phyloP scores from a whole-genome alignment of 35 echinoderm and acorn worm genomes.

The Acanthaster planci region DNA sequence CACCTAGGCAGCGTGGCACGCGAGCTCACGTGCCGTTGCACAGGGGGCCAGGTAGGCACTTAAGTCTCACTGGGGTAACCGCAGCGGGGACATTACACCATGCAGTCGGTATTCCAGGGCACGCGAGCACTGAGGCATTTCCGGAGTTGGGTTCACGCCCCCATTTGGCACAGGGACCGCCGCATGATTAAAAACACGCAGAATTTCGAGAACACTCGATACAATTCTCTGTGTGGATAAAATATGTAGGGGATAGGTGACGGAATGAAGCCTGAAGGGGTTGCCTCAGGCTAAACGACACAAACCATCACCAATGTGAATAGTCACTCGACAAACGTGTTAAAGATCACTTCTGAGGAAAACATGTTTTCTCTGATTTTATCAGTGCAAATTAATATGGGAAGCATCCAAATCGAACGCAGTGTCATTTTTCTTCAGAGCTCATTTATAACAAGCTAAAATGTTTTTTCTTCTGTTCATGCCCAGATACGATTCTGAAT shows the following conservation, averaged over 20 bases:
- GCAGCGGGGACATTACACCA: not conserved
- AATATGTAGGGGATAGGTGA: too few relatives aligned
- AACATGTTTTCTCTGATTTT: too few relatives aligned
- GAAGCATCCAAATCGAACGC: too few relatives aligned
- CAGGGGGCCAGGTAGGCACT: not conserved
- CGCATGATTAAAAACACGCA: not conserved
- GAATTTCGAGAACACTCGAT: not conserved
- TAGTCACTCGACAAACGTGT: not conserved
- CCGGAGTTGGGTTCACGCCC: conserved; percentile 2
- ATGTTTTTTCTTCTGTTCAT: too few relatives aligned
- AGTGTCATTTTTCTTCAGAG: too few relatives aligned
- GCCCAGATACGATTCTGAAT: too few relatives aligned
- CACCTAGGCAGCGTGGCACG: conserved; percentile 1
- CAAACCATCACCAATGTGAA: not conserved
- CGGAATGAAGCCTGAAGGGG: not conserved
- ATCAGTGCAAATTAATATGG: too few relatives aligned
- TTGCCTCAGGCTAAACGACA: not conserved
- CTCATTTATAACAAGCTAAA: too few relatives aligned
- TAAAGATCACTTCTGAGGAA: not conserved
- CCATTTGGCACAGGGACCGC: not conserved
- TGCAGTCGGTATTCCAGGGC: not conserved
- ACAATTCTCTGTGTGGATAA: not conserved
- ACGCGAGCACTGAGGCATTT: not conserved
- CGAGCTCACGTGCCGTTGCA: conserved; percentile 9
- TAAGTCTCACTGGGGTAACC: not conserved